Percentiles rank a stretch among this genome's conserved stretches.
phyloP scores from a whole-genome alignment of 2,888 invertebrate species.

The Tridacna gigas region DNA sequence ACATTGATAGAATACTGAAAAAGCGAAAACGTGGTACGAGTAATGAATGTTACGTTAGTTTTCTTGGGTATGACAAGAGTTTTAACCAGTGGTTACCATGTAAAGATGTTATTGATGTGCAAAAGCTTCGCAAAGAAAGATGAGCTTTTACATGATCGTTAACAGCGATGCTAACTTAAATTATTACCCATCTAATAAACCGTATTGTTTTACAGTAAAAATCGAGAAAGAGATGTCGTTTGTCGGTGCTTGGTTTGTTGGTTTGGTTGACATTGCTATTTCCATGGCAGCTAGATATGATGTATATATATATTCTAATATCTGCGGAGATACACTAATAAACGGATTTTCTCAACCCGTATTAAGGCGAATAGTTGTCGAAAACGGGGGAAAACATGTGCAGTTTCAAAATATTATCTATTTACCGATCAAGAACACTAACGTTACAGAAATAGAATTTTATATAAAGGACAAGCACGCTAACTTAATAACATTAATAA shows the following conservation, averaged over 20 bases:
- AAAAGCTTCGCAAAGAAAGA: conserved; percentile 4
- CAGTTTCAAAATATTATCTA: conserved; percentile 23
- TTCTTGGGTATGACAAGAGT: conserved; percentile 33
- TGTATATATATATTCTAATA: conserved; percentile 35
- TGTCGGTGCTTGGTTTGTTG: conserved; percentile 14
- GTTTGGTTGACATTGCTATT: conserved; percentile 16
- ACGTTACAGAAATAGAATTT: conserved; percentile 30
- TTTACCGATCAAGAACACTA: conserved; percentile 26
- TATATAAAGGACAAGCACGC: conserved; percentile 34
- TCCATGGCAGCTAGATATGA: not conserved
- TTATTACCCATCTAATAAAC: conserved; percentile 29
- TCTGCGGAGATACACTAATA: conserved; percentile 31
- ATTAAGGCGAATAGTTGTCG: conserved; percentile 23
- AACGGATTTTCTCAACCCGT: conserved; percentile 29
- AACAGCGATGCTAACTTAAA: conserved; percentile 28
- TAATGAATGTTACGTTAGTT: conserved; percentile 34
- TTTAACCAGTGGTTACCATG: conserved; percentile 35
- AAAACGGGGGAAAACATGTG: not conserved
- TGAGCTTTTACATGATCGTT: conserved; percentile 33
- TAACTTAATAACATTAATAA: conserved; percentile 24
- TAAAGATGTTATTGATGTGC: conserved; percentile 3
- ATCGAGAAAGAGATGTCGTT: conserved; percentile 15
- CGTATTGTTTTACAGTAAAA: conserved; percentile 24
- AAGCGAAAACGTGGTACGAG: conserved; percentile 16
- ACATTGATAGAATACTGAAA: conserved; percentile 25